These are phyloP conservation scores for Turnix velox DNA, from an alignment of 2,113 vertebrate genomes.

Conservation along the genomic window DNA sequence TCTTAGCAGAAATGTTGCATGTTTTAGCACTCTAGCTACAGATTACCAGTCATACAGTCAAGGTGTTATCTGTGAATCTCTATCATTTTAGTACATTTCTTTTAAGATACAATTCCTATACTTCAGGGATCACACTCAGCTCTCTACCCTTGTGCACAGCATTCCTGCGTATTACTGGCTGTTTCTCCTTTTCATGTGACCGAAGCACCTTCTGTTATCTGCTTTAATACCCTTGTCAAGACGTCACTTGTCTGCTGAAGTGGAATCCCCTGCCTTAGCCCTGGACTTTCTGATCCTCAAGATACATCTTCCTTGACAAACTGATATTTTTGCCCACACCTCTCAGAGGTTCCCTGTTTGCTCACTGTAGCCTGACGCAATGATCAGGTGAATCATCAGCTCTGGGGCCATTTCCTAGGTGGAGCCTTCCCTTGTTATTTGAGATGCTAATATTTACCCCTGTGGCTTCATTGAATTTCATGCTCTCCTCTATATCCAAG, in stretches of 20 bases:
- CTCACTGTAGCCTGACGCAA: background rate
- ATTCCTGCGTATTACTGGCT: background rate
- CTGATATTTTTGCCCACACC: background rate
- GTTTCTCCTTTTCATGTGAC: background rate
- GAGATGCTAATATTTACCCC: conserved; percentile 51
- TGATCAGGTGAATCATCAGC: conserved; percentile 38
- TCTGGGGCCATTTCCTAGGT: conserved; percentile 16
- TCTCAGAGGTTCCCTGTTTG: conserved; percentile 31
- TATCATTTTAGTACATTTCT: background rate
- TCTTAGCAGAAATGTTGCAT: background rate
- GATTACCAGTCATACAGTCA: background rate
- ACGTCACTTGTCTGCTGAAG: background rate
- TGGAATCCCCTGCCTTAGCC: background rate
- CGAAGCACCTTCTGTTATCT: background rate
- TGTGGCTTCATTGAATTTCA: background rate
- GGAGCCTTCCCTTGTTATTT: conserved; percentile 30
- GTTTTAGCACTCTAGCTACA: background rate
- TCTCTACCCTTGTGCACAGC: background rate
- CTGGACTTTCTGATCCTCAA: background rate
- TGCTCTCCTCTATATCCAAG: background rate
- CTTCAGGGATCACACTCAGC: background rate
- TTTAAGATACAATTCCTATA: background rate
- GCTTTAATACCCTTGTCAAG: background rate
- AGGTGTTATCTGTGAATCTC: no score
- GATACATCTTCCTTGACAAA: background rate